Percentiles rank a stretch among this genome's conserved stretches.
Conservation (phyloP, 2,113 vertebrate species). For the Myodes glareolus region DNA sequence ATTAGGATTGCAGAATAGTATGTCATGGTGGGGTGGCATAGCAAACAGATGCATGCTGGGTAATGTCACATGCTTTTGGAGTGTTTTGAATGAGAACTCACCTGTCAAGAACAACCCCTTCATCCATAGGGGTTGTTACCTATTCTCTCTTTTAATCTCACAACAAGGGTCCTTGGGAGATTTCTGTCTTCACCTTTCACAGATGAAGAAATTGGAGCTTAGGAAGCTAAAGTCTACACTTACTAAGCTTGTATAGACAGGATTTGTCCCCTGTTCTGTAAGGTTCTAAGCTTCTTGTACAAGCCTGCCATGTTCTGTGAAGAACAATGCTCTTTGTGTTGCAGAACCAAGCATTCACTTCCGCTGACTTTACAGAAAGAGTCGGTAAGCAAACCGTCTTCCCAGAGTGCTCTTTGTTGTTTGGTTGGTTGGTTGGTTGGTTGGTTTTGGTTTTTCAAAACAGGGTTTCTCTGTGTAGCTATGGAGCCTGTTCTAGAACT, state of each 20-base stretch:
- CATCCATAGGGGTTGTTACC: background rate
- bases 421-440: no score
- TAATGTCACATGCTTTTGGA: background rate
- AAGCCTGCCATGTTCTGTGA: background rate
- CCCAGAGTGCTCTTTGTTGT: background rate
- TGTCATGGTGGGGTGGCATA: background rate
- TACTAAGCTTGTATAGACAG: background rate
- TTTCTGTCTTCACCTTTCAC: background rate
- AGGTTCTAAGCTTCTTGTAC: background rate
- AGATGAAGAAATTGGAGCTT: background rate
- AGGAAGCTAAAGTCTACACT: background rate
- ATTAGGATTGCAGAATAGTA: no score
- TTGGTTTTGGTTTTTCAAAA: no score
- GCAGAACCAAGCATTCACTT: background rate
- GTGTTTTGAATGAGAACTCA: background rate
- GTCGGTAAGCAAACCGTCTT: background rate
- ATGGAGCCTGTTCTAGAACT: no score
- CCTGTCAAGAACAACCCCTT: background rate
- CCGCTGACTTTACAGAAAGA: background rate
- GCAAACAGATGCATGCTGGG: background rate
- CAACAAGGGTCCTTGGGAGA: background rate
- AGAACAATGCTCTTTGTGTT: background rate
- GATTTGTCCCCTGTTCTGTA: background rate
- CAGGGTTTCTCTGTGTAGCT: no score
- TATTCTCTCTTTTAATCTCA: background rate